phyloP scores from a whole-genome alignment of 1,140 invertebrate genomes.

The Pinna nobilis region DNA sequence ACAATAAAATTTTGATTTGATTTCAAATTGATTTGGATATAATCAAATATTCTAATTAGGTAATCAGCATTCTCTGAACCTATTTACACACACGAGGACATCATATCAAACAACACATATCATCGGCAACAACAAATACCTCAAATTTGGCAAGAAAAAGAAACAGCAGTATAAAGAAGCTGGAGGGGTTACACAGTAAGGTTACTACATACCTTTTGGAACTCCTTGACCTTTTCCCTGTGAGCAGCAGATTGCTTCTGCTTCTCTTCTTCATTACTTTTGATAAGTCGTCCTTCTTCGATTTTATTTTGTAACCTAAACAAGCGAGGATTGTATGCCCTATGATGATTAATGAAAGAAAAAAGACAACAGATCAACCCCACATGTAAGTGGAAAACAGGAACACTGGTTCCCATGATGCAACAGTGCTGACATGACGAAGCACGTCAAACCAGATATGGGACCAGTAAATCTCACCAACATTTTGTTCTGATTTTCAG shows the following conservation, averaged over 20 bases:
- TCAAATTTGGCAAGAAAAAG: too few species aligned
- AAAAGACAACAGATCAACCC: constrained; percentile 38
- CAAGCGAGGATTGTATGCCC: constrained; percentile 52
- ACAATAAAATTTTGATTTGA: too few species aligned
- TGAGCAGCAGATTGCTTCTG: constrained; percentile 21
- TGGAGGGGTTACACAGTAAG: background rate
- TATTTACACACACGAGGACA: background rate
- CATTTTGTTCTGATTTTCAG: background rate
- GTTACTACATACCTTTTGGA: constrained; percentile 37
- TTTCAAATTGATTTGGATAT: too few species aligned
- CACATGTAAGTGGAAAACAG: constrained; percentile 46
- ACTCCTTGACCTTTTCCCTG: constrained; percentile 45
- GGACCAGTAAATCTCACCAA: constrained; percentile 16
- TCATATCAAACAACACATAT: background rate
- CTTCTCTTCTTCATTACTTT: constrained; percentile 21
- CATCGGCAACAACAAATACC: background rate
- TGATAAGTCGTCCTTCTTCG: constrained; percentile 6
- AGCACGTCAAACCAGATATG: background rate
- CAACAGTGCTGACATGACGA: constrained; percentile 3
- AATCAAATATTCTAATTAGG: constrained; percentile 1
- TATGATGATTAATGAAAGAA: constrained; percentile 41
- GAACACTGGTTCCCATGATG: constrained; percentile 44
- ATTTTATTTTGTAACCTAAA: constrained; percentile 48
- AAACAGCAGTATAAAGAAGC: background rate
- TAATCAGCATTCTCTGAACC: background rate